phyloP scores from a whole-genome alignment of 2,888 invertebrate genomes.

The Chelonus formosanus region DNA sequence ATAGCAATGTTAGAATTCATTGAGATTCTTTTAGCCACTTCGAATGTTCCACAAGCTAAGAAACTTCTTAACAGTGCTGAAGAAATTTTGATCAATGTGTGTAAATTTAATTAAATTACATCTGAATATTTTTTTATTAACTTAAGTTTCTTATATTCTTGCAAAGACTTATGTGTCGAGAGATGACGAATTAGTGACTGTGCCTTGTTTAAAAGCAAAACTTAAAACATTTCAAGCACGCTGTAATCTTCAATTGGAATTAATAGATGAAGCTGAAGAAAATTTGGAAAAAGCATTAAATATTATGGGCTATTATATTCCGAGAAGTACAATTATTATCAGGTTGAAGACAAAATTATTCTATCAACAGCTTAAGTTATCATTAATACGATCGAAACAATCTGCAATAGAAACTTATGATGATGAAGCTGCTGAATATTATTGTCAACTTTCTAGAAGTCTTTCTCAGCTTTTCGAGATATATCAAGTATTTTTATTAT shows the following conservation, averaged over 20 bases:
- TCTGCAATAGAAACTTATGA: constrained; percentile 49
- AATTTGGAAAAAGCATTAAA: constrained; percentile 60
- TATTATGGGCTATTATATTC: constrained; percentile 64
- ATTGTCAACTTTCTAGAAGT: constrained; percentile 65
- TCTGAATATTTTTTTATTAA: no score
- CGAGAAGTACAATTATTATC: constrained; percentile 50
- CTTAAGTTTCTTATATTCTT: no score
- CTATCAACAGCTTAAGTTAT: constrained; percentile 56
- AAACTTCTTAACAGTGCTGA: constrained; percentile 68
- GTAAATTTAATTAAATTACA: constrained; percentile 9
- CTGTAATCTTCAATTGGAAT: constrained; percentile 62
- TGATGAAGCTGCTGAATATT: constrained; percentile 62
- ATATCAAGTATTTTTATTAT: constrained; percentile 57
- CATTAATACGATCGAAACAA: constrained; percentile 52
- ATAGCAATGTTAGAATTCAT: constrained; percentile 70
- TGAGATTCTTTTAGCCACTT: constrained; percentile 68
- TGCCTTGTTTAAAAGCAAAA: constrained; percentile 63
- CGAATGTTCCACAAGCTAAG: constrained; percentile 70
- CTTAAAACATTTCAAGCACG: constrained; percentile 64
- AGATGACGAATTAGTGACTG: constrained; percentile 52
- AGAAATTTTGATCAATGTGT: constrained; percentile 49
- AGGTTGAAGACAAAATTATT: constrained; percentile 49
- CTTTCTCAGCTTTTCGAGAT: constrained; percentile 62
- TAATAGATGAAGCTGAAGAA: constrained; percentile 60
- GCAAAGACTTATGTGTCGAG: no score